Conservation (phyloP, 2,888 invertebrate genomes). For the Colletes collaris region DNA sequence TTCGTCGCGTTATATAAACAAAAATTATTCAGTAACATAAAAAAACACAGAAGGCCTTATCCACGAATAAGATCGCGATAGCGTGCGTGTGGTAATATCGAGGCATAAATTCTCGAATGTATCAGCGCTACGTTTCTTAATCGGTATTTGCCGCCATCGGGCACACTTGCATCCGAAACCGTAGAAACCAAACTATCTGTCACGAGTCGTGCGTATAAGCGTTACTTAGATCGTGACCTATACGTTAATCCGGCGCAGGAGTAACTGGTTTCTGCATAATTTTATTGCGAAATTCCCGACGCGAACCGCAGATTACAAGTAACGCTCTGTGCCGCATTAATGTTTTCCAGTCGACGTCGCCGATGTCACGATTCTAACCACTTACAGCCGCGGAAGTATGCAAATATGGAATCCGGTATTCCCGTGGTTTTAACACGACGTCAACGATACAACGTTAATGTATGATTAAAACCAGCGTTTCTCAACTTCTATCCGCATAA, state of each 20-base stretch:
- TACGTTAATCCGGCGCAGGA: slow-evolving; percentile 27
- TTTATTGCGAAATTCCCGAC: slow-evolving; percentile 36
- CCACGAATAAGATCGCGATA: too few relatives aligned
- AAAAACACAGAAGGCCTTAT: too few relatives aligned
- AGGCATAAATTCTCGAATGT: background rate
- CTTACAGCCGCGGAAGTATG: slow-evolving; percentile 12
- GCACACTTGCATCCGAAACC: slow-evolving; percentile 10
- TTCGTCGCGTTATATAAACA: too few relatives aligned
- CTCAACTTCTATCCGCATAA: too few relatives aligned
- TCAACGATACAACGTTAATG: background rate
- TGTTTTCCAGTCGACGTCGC: slow-evolving; percentile 32
- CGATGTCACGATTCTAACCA: slow-evolving; percentile 13
- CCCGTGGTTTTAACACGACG: background rate
- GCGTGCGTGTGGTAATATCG: too few relatives aligned
- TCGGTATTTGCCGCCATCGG: slow-evolving; percentile 5
- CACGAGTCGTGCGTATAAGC: slow-evolving; percentile 36
- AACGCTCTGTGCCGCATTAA: slow-evolving; percentile 25
- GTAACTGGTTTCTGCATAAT: slow-evolving; percentile 46
- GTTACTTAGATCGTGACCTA: slow-evolving; percentile 14
- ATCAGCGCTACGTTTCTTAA: slow-evolving; percentile 12
- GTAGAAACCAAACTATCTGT: slow-evolving; percentile 32
- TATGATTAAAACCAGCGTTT: background rate
- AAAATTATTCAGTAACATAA: too few relatives aligned
- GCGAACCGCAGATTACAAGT: slow-evolving; percentile 19
- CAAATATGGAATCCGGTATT: slow-evolving; percentile 11